Conservation (phyloP, 2,888 invertebrate species). For the Linnaemya vulpina region DNA sequence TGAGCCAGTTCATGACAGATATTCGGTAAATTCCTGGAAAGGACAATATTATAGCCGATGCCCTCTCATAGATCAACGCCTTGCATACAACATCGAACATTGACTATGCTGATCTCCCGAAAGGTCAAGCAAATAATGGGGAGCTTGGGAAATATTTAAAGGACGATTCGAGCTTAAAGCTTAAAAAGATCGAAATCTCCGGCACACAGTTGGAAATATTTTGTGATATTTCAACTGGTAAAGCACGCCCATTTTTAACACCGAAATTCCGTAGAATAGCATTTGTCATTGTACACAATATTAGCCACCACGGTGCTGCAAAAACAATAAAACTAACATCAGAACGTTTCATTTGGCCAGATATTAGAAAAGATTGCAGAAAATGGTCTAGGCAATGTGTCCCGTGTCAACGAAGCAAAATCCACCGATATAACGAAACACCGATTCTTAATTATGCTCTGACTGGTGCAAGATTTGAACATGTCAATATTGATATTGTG, state of each 20-base stretch:
- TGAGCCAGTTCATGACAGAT: slow-evolving; percentile 52
- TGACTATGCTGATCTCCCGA: slow-evolving; percentile 76
- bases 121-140: neutral
- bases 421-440: slow-evolving; percentile 35
- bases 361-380: slow-evolving; percentile 36
- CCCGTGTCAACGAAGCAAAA: slow-evolving; percentile 37
- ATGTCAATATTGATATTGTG: slow-evolving; percentile 82
- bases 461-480: slow-evolving; percentile 73
- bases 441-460: slow-evolving; percentile 7
- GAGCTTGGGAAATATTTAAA: neutral
- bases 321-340: slow-evolving; percentile 26
- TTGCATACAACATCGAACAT: slow-evolving; percentile 75
- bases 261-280: slow-evolving; percentile 28
- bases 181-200: slow-evolving; percentile 29
- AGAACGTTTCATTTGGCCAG: slow-evolving; percentile 44
- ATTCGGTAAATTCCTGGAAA: slow-evolving; percentile 55
- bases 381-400: slow-evolving; percentile 28
- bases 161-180: neutral
- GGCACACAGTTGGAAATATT: slow-evolving; percentile 32
- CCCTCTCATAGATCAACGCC: slow-evolving; percentile 66
- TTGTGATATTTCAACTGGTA: slow-evolving; percentile 46
- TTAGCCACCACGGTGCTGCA: slow-evolving; percentile 30
- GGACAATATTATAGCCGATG: slow-evolving; percentile 49
- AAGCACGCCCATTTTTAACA: slow-evolving; percentile 52
- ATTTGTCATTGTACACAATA: slow-evolving; percentile 50